Conservation (phyloP, 2,797 vertebrate species). For the Amniataba percoides region DNA sequence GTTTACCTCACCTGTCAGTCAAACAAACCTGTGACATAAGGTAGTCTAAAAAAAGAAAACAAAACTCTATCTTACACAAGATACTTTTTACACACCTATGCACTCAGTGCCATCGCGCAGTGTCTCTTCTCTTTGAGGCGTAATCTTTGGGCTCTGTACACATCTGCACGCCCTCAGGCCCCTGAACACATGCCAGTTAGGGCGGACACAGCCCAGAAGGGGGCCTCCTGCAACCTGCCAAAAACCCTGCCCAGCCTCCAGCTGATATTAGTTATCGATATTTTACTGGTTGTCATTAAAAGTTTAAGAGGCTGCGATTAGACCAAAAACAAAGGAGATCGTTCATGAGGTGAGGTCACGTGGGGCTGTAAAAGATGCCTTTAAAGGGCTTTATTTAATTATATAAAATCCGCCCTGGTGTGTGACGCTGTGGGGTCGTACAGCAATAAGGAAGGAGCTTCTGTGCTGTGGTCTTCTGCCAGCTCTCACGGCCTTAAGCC, state of each 20-base stretch:
- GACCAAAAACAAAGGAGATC: constrained; percentile 79
- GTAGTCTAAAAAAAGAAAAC: constrained; percentile 25
- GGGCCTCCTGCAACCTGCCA: constrained; percentile 64
- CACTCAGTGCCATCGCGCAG: constrained; percentile 2
- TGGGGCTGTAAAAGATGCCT: constrained; percentile 75
- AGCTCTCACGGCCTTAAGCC: constrained; percentile 46
- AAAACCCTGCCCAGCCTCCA: constrained; percentile 60
- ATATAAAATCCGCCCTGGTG: constrained; percentile 71
- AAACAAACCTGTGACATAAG: constrained; percentile 42
- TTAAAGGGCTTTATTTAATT: constrained; percentile 76
- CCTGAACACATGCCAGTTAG: constrained; percentile 58
- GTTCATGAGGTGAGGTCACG: constrained; percentile 72
- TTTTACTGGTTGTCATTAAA: constrained; percentile 79
- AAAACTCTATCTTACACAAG: neutral
- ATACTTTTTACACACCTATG: constrained; percentile 8
- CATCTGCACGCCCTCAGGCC: constrained; percentile 58
- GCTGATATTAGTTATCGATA: constrained; percentile 83
- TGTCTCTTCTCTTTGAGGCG: constrained; percentile 22
- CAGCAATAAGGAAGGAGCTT: constrained; percentile 66
- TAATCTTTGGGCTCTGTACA: constrained; percentile 38
- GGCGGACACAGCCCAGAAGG: constrained; percentile 58
- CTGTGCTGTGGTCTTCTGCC: constrained; percentile 68
- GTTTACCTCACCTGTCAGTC: constrained; percentile 61
- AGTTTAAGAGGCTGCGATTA: constrained; percentile 79
- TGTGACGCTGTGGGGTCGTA: constrained; percentile 69